Evolutionary conservation across 2,888 invertebrate species (phyloP).

Genomic region (Sceliomorpha sp.): DNA sequence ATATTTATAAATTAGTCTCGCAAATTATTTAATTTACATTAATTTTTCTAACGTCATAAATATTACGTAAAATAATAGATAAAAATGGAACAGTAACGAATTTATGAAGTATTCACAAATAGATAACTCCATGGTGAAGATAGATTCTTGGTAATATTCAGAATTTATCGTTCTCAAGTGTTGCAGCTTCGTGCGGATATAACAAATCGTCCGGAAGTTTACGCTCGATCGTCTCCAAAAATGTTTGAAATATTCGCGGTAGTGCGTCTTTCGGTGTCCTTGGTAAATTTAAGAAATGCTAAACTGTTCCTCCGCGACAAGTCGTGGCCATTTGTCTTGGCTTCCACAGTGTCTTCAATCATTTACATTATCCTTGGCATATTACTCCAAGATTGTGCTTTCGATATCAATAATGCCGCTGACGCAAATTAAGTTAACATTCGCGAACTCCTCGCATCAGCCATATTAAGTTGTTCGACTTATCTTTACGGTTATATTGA

Average conservation of each 20-base stretch:
- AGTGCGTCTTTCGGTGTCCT: conserved; percentile 22
- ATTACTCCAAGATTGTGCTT: conserved; percentile 25
- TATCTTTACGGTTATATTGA: too few relatives aligned
- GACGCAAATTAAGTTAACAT: conserved; percentile 16
- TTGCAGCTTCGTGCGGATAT: conserved; percentile 58
- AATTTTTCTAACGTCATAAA: too few relatives aligned
- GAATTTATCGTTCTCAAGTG: conserved; percentile 52
- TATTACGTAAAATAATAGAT: too few relatives aligned
- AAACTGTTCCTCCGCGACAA: conserved; percentile 24
- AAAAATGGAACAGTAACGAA: too few relatives aligned
- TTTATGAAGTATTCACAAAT: conserved; percentile 11
- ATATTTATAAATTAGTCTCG: too few relatives aligned
- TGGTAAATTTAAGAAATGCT: conserved; percentile 36
- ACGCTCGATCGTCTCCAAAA: conserved; percentile 62
- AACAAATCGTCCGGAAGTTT: conserved; percentile 75
- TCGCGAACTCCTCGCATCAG: too few relatives aligned
- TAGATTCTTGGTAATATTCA: conserved; percentile 45
- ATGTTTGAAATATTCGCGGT: conserved; percentile 48
- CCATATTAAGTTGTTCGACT: too few relatives aligned
- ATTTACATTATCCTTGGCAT: conserved; percentile 31
- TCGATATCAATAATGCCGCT: conserved; percentile 11
- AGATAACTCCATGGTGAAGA: conserved; percentile 47
- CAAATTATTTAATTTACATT: too few relatives aligned
- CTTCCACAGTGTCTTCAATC: conserved; percentile 24
- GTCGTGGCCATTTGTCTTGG: conserved; percentile 35